A percentile compares a stretch with the other conserved stretches of the same genome.
phyloP scores from a whole-genome alignment of 2,797 vertebrate genomes.

The Australoheros facetus region DNA sequence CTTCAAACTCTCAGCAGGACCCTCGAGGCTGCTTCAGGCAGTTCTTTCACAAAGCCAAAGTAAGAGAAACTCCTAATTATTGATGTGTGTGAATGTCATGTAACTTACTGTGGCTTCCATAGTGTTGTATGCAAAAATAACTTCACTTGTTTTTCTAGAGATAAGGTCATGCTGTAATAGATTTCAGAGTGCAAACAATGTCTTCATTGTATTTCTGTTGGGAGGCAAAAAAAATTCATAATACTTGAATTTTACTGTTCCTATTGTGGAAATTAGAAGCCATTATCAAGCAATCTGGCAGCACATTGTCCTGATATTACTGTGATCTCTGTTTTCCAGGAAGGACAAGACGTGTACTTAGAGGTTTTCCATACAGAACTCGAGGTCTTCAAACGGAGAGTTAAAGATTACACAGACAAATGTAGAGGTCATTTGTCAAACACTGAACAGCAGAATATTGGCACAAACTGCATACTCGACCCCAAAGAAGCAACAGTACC shows the following conservation, averaged over 20 bases:
- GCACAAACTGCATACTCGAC: slow-evolving; percentile 63
- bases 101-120: not conserved
- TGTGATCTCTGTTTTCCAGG: slow-evolving; percentile 69
- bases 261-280: too few species aligned
- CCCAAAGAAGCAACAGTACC: slow-evolving; percentile 83
- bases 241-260: too few species aligned
- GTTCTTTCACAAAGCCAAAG: slow-evolving; percentile 99
- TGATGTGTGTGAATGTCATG: not conserved
- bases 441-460: slow-evolving; percentile 49
- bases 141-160: not conserved
- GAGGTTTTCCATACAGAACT: slow-evolving; percentile 95
- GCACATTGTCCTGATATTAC: not conserved
- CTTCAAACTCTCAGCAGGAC: slow-evolving; percentile 89
- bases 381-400: slow-evolving; percentile 91
- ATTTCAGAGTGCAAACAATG: not conserved
- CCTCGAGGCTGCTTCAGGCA: slow-evolving; percentile 95
- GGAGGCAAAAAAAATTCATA: too few species aligned
- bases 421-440: slow-evolving; percentile 70
- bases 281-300: not conserved
- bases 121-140: not conserved
- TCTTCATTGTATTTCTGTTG: not conserved
- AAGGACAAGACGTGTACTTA: slow-evolving; percentile 91
- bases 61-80: slow-evolving; percentile 69
- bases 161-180: not conserved
- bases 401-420: slow-evolving; percentile 77